These are phyloP conservation scores for Lepidocyrtinus sp. DNA, from an alignment of 2,888 invertebrate genomes.

Conservation along the genomic window DNA sequence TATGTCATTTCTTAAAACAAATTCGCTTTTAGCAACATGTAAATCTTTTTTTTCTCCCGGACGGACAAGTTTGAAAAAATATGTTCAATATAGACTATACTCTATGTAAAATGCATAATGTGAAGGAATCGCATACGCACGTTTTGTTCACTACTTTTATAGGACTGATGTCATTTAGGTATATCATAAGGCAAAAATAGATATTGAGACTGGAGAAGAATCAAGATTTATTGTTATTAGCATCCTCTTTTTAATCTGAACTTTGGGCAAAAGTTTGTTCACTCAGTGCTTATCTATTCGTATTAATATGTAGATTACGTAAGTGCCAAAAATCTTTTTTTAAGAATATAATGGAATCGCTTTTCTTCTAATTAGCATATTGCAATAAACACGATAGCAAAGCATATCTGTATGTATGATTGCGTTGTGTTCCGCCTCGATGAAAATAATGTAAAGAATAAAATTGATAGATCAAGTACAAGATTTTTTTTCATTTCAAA, in stretches of 20 bases:
- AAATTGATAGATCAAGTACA: background rate
- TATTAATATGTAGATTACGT: conserved; percentile 30
- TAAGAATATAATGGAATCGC: conserved; percentile 13
- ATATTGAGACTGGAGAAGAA: conserved; percentile 2
- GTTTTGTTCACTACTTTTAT: conserved; percentile 41
- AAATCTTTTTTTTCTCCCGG: conserved; percentile 23
- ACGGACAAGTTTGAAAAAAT: conserved; percentile 38
- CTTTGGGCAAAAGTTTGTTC: conserved; percentile 8
- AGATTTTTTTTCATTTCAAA: background rate
- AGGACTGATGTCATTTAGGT: conserved; percentile 52
- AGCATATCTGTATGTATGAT: too few relatives aligned
- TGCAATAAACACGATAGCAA: background rate
- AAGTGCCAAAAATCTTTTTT: conserved; percentile 41
- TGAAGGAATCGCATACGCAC: conserved; percentile 10
- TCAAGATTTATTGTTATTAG: conserved; percentile 1
- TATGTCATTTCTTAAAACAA: conserved; percentile 46
- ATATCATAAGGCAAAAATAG: conserved; percentile 10
- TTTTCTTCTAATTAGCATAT: conserved; percentile 35
- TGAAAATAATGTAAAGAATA: background rate
- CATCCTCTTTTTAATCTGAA: conserved; percentile 40
- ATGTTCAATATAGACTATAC: conserved; percentile 30
- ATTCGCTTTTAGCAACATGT: conserved; percentile 49
- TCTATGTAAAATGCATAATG: too few relatives aligned
- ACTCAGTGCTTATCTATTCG: background rate
- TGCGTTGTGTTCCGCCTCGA: background rate